These are phyloP conservation scores for Merodon equestris DNA, from an alignment of 2,888 invertebrate genomes.

Conservation along the genomic window DNA sequence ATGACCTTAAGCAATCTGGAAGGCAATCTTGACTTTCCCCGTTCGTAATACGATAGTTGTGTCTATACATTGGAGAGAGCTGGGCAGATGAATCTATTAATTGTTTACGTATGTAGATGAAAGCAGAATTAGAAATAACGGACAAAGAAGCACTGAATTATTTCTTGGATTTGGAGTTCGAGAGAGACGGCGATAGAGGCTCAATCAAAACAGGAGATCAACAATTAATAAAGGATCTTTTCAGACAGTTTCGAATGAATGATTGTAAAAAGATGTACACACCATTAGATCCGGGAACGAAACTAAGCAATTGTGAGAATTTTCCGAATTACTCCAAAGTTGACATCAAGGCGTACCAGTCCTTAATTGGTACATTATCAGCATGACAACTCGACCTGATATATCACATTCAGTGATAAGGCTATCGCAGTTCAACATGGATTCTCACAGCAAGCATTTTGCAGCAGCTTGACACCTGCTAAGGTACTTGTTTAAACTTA, in stretches of 20 bases:
- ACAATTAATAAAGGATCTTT: not conserved
- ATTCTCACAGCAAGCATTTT: not conserved
- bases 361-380: constrained; percentile 9
- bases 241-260: constrained; percentile 2
- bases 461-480: not conserved
- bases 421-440: constrained; percentile 4
- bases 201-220: constrained; percentile 8
- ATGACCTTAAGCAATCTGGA: no score
- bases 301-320: constrained; percentile 3
- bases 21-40: not conserved
- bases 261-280: constrained; percentile 4
- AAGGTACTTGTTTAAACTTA: constrained; percentile 4
- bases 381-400: not conserved
- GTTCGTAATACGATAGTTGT: not conserved
- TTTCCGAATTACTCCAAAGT: constrained; percentile 4
- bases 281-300: constrained; percentile 5
- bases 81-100: not conserved
- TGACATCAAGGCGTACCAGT: constrained; percentile 6
- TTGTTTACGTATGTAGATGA: not conserved
- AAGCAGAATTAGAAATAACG: constrained; percentile 5
- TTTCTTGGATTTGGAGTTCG: not conserved
- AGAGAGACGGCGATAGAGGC: constrained; percentile 3
- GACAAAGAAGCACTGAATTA: constrained; percentile 3
- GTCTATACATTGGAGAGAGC: not conserved
- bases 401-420: constrained; percentile 2